Conservation (phyloP, 2,888 invertebrate genomes). For the Latrodectus elegans region DNA sequence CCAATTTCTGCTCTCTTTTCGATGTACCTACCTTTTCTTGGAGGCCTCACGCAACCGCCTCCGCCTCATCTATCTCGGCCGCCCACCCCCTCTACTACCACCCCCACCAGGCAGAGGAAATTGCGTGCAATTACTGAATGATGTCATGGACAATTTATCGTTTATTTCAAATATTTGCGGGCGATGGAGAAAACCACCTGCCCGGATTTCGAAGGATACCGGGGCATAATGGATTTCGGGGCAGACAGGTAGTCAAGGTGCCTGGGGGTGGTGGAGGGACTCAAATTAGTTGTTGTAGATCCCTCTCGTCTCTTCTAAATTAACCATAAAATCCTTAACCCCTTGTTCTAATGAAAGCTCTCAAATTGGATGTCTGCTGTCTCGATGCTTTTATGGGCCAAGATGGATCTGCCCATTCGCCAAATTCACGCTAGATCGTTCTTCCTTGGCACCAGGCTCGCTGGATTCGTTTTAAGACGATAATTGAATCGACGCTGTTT, state of each 20-base stretch:
- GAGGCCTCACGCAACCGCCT: slow-evolving; percentile 58
- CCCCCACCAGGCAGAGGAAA: slow-evolving; percentile 43
- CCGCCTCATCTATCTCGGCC: slow-evolving; percentile 66
- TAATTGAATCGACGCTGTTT: too few relatives aligned
- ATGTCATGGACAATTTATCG: slow-evolving; percentile 70
- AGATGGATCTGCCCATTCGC: slow-evolving; percentile 53
- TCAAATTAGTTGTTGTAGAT: slow-evolving; percentile 66
- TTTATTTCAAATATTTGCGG: slow-evolving; percentile 70
- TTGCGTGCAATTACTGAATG: slow-evolving; percentile 70
- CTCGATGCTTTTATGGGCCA: slow-evolving; percentile 18
- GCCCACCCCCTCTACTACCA: slow-evolving; percentile 19
- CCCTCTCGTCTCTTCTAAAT: slow-evolving; percentile 48
- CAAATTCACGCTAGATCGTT: too few relatives aligned
- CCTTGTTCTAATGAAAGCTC: slow-evolving; percentile 62
- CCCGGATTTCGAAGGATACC: slow-evolving; percentile 57
- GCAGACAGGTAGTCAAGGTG: slow-evolving; percentile 65
- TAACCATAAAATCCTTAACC: slow-evolving; percentile 70
- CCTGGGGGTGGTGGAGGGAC: slow-evolving; percentile 25
- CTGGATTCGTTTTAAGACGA: too few relatives aligned
- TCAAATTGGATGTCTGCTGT: slow-evolving; percentile 64
- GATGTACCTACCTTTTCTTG: slow-evolving; percentile 59
- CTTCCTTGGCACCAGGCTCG: too few relatives aligned
- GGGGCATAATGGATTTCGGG: slow-evolving; percentile 64
- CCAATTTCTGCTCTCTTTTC: slow-evolving; percentile 63
- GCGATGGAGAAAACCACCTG: slow-evolving; percentile 67